Conservation (phyloP, 2,113 vertebrate genomes). For the Saccopteryx bilineata region DNA sequence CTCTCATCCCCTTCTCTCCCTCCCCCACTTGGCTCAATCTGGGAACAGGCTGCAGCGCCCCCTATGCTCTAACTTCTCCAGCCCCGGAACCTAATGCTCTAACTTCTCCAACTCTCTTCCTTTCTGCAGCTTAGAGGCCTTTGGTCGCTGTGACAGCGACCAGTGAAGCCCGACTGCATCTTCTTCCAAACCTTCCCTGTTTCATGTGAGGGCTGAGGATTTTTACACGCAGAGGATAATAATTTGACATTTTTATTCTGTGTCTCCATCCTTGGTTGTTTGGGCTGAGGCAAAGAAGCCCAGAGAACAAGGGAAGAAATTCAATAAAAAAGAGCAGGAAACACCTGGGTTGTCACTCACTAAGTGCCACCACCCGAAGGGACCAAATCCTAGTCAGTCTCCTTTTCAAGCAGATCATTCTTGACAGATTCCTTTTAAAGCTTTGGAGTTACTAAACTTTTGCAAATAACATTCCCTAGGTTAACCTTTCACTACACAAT, state of each 20-base stretch:
- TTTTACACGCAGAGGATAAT: background rate
- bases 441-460: conserved; percentile 4
- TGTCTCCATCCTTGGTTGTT: background rate
- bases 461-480: background rate
- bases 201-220: background rate
- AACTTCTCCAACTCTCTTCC: background rate
- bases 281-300: background rate
- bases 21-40: background rate
- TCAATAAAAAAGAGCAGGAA: background rate
- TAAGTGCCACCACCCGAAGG: background rate
- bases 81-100: background rate
- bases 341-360: background rate
- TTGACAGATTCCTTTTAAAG: background rate
- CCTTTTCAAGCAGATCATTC: background rate
- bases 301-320: background rate
- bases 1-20: background rate
- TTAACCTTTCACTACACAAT: conserved; percentile 46
- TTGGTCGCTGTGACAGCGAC: background rate
- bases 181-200: background rate
- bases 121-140: background rate
- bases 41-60: background rate
- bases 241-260: background rate
- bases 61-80: background rate
- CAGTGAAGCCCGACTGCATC: background rate
- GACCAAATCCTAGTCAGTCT: background rate